Evolutionary conservation across 2,797 vertebrate species (phyloP).

Genomic region (Thaleichthys pacificus): DNA sequence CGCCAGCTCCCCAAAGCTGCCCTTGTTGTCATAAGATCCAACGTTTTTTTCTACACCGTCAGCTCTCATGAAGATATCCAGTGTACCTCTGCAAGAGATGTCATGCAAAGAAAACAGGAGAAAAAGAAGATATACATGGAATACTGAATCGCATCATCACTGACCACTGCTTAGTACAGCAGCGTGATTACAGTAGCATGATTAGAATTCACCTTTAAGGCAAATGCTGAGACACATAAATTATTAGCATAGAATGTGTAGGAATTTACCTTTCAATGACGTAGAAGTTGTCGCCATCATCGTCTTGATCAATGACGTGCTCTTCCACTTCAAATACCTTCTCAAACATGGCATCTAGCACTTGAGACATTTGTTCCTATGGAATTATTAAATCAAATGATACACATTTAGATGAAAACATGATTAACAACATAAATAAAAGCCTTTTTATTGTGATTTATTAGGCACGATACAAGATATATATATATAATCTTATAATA

Average conservation of each 20-base stretch:
- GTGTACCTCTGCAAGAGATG: slow-evolving; percentile 82
- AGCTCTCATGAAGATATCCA: slow-evolving; percentile 89
- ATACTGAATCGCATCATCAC: neutral
- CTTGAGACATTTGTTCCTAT: slow-evolving; percentile 97
- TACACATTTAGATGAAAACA: neutral
- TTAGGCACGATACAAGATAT: neutral
- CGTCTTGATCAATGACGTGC: slow-evolving; percentile 96
- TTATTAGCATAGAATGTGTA: neutral
- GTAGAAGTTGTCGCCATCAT: slow-evolving; percentile 98
- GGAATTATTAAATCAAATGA: slow-evolving; percentile 4
- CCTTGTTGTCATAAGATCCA: slow-evolving; percentile 92
- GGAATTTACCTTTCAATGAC: slow-evolving; percentile 83
- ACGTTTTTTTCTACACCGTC: slow-evolving; percentile 87
- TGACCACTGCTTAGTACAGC: neutral
- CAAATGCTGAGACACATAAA: neutral
- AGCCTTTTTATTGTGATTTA: neutral
- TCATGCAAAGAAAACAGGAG: neutral
- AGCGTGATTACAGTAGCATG: no score
- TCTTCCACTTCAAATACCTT: slow-evolving; percentile 88
- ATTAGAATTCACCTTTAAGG: no score
- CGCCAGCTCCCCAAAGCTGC: slow-evolving; percentile 97
- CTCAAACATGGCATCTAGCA: slow-evolving; percentile 98
- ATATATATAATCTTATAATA: neutral
- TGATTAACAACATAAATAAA: neutral
- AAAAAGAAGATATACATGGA: neutral